A percentile compares a stretch with the other conserved stretches of the same genome.
Evolutionary conservation across 2,797 vertebrate species (phyloP).

Genomic region (Linurgus olivaceus): DNA sequence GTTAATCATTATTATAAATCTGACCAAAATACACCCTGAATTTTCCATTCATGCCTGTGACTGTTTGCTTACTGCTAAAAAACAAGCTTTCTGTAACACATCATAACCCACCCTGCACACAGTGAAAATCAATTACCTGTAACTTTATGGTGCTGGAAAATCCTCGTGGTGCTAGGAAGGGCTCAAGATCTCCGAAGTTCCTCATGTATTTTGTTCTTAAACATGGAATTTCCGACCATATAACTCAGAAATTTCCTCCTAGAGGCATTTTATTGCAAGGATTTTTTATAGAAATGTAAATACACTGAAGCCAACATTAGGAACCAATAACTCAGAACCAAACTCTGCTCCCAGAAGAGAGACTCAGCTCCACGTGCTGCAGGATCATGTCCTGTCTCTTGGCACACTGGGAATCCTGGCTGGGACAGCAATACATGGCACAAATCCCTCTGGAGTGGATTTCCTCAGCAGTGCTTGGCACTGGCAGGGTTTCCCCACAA

Average conservation of each 20-base stretch:
- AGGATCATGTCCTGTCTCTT: accelerated
- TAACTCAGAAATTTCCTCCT: not conserved
- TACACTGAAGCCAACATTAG: not conserved
- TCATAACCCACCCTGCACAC: not conserved
- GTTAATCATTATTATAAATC: slow-evolving; percentile 53
- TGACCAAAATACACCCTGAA: not conserved
- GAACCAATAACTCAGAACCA: not conserved
- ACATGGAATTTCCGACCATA: not conserved
- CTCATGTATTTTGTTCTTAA: not conserved
- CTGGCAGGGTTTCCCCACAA: not conserved
- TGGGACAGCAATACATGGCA: accelerated
- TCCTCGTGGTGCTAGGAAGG: not conserved
- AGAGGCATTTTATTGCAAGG: not conserved
- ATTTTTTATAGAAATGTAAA: not conserved
- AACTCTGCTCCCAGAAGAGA: too few species aligned
- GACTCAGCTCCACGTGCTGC: not conserved
- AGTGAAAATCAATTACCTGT: not conserved
- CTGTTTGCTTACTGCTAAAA: slow-evolving; percentile 26
- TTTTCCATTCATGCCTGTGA: not conserved
- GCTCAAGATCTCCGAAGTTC: not conserved
- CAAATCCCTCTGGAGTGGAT: accelerated
- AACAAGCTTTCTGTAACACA: not conserved
- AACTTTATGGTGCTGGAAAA: not conserved
- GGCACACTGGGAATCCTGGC: not conserved
- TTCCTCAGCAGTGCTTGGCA: not conserved